A percentile compares a stretch with the other conserved stretches of the same genome.
These are phyloP conservation scores for Muntiacus muntjak DNA, from an alignment of 2,113 vertebrate genomes.

Conservation along the genomic window DNA sequence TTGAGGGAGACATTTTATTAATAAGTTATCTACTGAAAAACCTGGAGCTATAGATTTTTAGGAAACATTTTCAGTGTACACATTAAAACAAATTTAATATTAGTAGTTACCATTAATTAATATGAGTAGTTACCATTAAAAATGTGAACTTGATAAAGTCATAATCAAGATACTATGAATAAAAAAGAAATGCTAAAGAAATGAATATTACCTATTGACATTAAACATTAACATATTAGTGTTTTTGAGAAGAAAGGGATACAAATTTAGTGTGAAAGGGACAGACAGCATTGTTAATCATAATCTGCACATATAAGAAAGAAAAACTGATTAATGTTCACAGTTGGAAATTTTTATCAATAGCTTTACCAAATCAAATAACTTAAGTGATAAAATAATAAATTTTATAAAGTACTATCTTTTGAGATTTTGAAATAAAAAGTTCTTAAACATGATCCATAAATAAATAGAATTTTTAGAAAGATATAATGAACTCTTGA, in stretches of 20 bases:
- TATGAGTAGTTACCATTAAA: neutral
- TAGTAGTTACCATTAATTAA: neutral
- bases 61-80: neutral
- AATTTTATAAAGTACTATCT: neutral
- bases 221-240: neutral
- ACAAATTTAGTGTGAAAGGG: neutral
- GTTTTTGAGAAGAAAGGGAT: neutral
- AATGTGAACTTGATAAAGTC: neutral
- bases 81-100: neutral
- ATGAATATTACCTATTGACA: neutral
- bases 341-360: slow-evolving; percentile 3
- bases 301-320: neutral
- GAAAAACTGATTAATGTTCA: neutral
- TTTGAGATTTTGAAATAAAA: slow-evolving; percentile 5
- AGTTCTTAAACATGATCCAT: neutral
- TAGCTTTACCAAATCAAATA: slow-evolving; percentile 13
- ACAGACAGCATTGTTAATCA: neutral
- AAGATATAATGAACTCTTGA: neutral
- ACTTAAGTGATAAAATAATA: neutral
- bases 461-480: neutral
- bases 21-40: neutral
- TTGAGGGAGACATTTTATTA: neutral
- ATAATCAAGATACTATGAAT: neutral
- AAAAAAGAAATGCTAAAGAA: neutral
- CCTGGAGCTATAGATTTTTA: neutral